Evolutionary conservation across 2,888 invertebrate genomes (phyloP), one percentile per base, ranked within the genome.

Genomic region (Stegana nigrithorax): DNA sequence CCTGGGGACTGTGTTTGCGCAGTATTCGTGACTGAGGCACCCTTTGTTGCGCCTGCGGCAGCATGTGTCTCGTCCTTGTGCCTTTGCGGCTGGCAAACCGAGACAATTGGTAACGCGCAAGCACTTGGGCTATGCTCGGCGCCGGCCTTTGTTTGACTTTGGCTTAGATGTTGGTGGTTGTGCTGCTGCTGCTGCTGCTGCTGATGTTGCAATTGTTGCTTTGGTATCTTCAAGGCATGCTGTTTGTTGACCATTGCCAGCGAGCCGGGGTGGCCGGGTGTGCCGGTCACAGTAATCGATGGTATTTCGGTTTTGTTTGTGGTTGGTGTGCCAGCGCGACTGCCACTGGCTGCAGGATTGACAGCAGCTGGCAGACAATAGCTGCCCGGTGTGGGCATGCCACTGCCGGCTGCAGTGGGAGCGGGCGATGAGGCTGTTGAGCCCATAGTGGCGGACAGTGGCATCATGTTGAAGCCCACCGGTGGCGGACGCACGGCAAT

Each of bases 361-460:
- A 10, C 26, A 27, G 51, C 14, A 2, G 21, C 51, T 2, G 26
- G 32, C 60, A 58, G n/a, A 64, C 61, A 23, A 42, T 42, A 62
- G 50, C 58, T 26, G n/a, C n/a, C n/a, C n/a, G n/a, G n/a, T n/a
- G n/a, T n/a, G n/a, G n/a, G n/a, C n/a, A n/a, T n/a, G n/a, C n/a
- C n/a, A n/a, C n/a, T n/a, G n/a, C n/a, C n/a, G n/a, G n/a, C n/a
- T n/a, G n/a, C n/a, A 8, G 39, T 58, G 36, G 57, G 51, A 10
- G 62, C 29, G 7, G 69, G 53, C 39, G 63, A 50, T 6, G 66
- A 32, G 7, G 67, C 55, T 14, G 69, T 60, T 12, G 77, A 64
- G 23, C 82, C 80, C 65, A 81, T 74, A 21, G 83, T 81, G 7
- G 80, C 82, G 58, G 81, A 75, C 69, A 82, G 62, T 23, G 83